A percentile compares a stretch with the other conserved stretches of the same genome.
These are phyloP conservation scores for Blera fallax DNA, from an alignment of 2,888 invertebrate genomes.

Conservation along the genomic window DNA sequence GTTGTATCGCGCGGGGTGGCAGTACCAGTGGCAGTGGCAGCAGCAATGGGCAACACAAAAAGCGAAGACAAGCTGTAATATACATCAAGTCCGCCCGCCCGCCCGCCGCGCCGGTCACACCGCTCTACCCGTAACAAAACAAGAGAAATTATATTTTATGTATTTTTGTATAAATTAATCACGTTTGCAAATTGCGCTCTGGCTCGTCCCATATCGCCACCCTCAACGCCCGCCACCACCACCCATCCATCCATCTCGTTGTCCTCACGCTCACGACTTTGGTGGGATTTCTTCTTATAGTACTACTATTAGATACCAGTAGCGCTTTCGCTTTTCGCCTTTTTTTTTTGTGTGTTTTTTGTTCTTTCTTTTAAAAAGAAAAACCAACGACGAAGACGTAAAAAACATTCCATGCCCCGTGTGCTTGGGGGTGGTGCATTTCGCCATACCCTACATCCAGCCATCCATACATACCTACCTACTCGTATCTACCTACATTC, in stretches of 20 bases:
- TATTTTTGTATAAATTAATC: constrained; percentile 74
- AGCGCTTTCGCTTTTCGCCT: constrained; percentile 40
- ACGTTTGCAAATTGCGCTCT: constrained; percentile 71
- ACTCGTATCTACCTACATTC: background rate
- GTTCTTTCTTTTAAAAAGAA: too few species aligned
- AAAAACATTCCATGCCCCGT: constrained; percentile 50
- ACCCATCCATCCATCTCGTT: constrained; percentile 40
- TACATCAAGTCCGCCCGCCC: constrained; percentile 19
- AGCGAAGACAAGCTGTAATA: constrained; percentile 39
- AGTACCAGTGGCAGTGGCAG: background rate
- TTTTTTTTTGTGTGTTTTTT: constrained; percentile 28
- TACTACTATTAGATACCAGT: constrained; percentile 64
- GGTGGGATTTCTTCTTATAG: constrained; percentile 59
- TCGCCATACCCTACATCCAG: background rate
- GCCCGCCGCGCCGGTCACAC: background rate
- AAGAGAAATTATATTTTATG: constrained; percentile 73
- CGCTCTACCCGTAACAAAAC: constrained; percentile 44
- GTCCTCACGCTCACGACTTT: constrained; percentile 53
- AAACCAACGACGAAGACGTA: constrained; percentile 51
- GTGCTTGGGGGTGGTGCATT: constrained; percentile 61
- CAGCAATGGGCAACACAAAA: background rate
- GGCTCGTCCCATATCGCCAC: constrained; percentile 29
- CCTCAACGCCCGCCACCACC: background rate
- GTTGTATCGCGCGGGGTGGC: constrained; percentile 32
- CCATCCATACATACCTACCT: background rate